These are phyloP conservation scores for Agapornis canus DNA, from an alignment of 2,797 vertebrate species.

Conservation along the genomic window DNA sequence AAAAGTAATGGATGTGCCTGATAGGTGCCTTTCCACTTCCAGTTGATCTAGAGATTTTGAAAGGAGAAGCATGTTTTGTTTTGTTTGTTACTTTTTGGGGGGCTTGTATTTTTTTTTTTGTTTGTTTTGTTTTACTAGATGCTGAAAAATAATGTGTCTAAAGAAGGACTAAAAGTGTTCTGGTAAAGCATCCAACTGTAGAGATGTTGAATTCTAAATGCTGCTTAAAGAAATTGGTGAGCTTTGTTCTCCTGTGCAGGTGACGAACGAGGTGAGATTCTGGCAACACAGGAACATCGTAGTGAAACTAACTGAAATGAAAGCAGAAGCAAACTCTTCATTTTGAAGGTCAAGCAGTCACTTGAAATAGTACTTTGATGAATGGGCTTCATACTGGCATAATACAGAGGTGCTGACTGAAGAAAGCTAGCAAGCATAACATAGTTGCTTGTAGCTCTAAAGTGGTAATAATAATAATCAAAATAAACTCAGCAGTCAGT, in stretches of 20 bases:
- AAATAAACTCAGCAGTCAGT: neutral
- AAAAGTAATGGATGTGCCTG: neutral
- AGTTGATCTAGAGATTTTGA: neutral
- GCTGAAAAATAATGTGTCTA: neutral
- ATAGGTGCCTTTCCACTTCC: neutral
- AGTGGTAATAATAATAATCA: neutral
- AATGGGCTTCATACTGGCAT: constrained; percentile 13
- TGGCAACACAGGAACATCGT: neutral
- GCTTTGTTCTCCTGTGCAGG: neutral
- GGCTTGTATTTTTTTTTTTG: too few relatives aligned
- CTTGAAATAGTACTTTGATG: constrained; percentile 48
- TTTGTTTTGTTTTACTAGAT: neutral
- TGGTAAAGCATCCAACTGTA: neutral
- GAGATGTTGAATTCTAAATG: neutral
- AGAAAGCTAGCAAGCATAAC: neutral
- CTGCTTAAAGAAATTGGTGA: neutral
- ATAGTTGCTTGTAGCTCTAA: neutral
- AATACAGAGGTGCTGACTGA: neutral
- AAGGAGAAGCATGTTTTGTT: neutral
- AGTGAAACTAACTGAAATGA: constrained; percentile 17
- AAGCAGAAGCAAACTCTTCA: constrained; percentile 32
- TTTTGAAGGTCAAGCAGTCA: constrained; percentile 55
- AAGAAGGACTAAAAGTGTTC: neutral
- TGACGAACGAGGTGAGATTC: constrained; percentile 20
- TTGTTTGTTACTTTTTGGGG: neutral